Percentiles rank a stretch among this genome's conserved stretches.
phyloP scores from a whole-genome alignment of 2,797 vertebrate genomes.

The Alcedo atthis region DNA sequence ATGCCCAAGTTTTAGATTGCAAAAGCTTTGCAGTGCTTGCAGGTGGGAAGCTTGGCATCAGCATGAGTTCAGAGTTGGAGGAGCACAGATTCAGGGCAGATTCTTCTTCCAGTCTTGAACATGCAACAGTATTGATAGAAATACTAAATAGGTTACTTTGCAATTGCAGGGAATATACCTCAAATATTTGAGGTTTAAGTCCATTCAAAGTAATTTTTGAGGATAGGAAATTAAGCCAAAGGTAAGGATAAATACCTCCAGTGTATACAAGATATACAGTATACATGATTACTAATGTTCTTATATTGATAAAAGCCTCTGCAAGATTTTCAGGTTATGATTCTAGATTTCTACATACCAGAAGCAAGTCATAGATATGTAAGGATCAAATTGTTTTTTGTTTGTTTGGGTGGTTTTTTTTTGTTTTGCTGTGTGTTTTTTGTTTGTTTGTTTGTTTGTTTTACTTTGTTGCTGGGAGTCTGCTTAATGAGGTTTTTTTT shows the following conservation, averaged over 20 bases:
- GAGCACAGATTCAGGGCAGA: not conserved
- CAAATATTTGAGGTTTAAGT: not conserved
- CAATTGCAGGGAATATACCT: not conserved
- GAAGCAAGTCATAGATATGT: not conserved
- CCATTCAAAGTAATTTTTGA: not conserved
- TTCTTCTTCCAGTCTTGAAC: not conserved
- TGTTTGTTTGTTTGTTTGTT: not conserved
- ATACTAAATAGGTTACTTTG: not conserved
- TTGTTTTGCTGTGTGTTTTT: not conserved
- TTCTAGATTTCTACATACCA: not conserved
- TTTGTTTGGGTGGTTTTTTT: fast-evolving
- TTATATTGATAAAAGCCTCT: not conserved
- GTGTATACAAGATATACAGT: not conserved
- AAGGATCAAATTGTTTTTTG: not conserved
- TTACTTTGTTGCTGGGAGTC: not conserved
- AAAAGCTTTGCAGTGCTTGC: not conserved
- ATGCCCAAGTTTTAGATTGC: not conserved
- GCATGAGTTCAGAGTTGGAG: not conserved
- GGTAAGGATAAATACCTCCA: not conserved
- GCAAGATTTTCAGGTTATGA: not conserved
- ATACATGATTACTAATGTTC: not conserved
- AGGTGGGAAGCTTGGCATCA: not conserved
- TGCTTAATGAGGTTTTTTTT: not conserved
- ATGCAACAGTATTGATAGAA: not conserved
- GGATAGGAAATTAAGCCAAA: constrained; percentile 5